phyloP scores from a whole-genome alignment of 2,797 vertebrate species.

The Babyrousa celebensis region DNA sequence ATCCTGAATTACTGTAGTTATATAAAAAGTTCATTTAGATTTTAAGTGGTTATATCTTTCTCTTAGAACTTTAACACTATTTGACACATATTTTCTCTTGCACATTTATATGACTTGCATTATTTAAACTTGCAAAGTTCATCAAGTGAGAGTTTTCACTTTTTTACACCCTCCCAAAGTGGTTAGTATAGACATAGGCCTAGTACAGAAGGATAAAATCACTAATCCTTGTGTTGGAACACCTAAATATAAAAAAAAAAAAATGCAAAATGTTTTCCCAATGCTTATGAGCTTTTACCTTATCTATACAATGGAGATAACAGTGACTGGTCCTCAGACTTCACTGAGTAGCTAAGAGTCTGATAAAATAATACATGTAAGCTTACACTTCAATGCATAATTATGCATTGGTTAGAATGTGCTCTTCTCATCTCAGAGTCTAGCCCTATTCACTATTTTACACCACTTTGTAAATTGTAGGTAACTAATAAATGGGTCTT shows the following conservation, averaged over 20 bases:
- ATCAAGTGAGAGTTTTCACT: background rate
- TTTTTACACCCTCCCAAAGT: background rate
- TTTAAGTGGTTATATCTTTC: background rate
- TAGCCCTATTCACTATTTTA: background rate
- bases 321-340: background rate
- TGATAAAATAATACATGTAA: constrained; percentile 1
- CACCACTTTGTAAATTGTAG: background rate
- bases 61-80: background rate
- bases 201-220: background rate
- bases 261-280: background rate
- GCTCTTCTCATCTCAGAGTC: background rate
- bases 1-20: background rate
- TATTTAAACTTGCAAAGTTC: background rate
- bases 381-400: background rate
- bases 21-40: background rate
- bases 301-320: constrained; percentile 7
- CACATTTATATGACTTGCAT: background rate
- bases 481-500: background rate
- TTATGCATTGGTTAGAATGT: background rate
- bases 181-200: background rate
- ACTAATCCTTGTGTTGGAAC: background rate
- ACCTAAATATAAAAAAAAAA: background rate
- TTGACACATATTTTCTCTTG: background rate
- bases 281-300: background rate
- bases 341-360: background rate